Evolutionary conservation across 1,140 invertebrate species (phyloP).

Genomic region (Rhyzopertha dominica): DNA sequence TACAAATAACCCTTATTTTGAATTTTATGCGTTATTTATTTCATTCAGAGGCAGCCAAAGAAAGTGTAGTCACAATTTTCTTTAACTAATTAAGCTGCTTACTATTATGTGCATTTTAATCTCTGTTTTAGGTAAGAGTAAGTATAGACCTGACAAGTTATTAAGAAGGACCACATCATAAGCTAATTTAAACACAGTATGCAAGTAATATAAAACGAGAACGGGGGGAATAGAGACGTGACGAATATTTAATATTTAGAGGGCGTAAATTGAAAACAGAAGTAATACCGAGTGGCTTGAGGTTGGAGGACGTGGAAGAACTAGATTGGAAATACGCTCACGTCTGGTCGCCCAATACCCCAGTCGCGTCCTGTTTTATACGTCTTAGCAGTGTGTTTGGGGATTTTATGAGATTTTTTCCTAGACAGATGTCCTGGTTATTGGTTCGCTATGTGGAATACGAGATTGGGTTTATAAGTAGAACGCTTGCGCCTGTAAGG

Average conservation of each 20-base stretch:
- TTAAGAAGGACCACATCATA: no score
- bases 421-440: constrained; percentile 30
- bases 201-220: constrained; percentile 12
- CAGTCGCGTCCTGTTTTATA: constrained; percentile 25
- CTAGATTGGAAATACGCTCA: constrained; percentile 34
- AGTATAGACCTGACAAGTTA: no score
- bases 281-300: constrained; percentile 30
- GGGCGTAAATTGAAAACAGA: constrained; percentile 34
- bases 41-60: no score
- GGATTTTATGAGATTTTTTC: constrained; percentile 33
- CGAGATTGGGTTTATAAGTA: constrained; percentile 21
- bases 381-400: constrained; percentile 26
- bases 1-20: no score
- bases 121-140: no score
- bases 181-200: no score
- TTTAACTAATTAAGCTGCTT: no score
- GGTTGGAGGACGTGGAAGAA: constrained; percentile 29
- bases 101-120: no score
- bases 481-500: constrained; percentile 5
- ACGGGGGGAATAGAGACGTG: constrained; percentile 6
- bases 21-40: no score
- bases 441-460: constrained; percentile 30
- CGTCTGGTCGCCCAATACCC: constrained; percentile 31
- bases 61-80: no score
- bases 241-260: constrained; percentile 33